Base-by-base conservation (phyloP, 2,888 invertebrate genomes). In the Dryobotodes eremita region DNA sequence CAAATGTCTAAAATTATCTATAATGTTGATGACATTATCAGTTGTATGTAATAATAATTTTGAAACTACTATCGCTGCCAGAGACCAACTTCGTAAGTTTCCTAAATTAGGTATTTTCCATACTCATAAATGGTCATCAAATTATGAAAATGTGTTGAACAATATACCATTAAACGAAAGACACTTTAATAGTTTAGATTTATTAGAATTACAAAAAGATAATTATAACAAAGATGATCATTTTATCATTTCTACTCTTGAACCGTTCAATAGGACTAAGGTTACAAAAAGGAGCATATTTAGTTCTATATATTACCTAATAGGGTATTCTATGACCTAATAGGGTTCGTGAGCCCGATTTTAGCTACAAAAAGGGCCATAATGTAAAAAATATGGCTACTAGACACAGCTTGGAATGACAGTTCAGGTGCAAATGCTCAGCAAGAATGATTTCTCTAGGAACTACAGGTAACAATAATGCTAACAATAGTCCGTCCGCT, bases 101-200 rank as follows among this genome's bases (percentile, higher is more conserved):
- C 66, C 48, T 48, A 65, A 65, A 46, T 66, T 66, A 17, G 66
- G 66, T 66, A 66, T n/a, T n/a, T 48, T 26, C n/a, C n/a, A 66
- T 7, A 66, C 8, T 48, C 66, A 66, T 46, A 66, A 66, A 48
- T 66, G 46, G n/a, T 46, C 66, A n/a, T 66, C 46, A 48, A 46
- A 66, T 36, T 23, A 50, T 69, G 23, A n/a, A 53, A 55, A 55
- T 31, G 68, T 42, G 3, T 53, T 68, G 26, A 20, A 8, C 36
- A 53, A 55, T 53, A 69, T 69, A 55, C 53, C 69, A 55, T 69
- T 36, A 69, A 53, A 36, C 3, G 69, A 69, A 15, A 36, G 36
- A 23, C 69, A 69, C 11, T 69, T 69, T 69, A 23, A 69, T 69
- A 69, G 69, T 69, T 53, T 69, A 53, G 69, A 69, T 36, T n/a